These are phyloP conservation scores for Drosophila pseudoobscura DNA, from an alignment of 1,140 invertebrate genomes.

Conservation along the genomic window DNA sequence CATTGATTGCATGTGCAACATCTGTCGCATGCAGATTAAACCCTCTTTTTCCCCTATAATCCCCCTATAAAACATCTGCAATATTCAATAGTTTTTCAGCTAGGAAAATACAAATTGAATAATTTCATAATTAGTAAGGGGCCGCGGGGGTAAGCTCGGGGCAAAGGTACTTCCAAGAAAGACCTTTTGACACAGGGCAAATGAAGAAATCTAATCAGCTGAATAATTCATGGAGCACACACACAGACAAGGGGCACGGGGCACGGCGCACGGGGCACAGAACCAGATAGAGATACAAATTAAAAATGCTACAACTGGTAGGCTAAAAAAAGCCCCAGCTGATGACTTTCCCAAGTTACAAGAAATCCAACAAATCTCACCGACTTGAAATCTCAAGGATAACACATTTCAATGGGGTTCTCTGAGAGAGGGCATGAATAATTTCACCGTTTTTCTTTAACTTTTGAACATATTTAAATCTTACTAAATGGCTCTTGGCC, in stretches of 20 bases:
- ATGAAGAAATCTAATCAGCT: slow-evolving; percentile 40
- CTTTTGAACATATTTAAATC: background rate
- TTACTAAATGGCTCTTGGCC: background rate
- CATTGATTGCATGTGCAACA: too few relatives aligned
- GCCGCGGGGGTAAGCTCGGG: background rate
- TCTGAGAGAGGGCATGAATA: slow-evolving; percentile 3
- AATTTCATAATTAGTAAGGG: too few relatives aligned
- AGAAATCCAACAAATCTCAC: slow-evolving; percentile 26
- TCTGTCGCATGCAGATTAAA: too few relatives aligned
- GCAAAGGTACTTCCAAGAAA: background rate
- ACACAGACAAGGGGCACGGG: background rate
- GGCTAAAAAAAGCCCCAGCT: slow-evolving; percentile 28
- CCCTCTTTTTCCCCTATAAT: too few relatives aligned
- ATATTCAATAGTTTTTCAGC: too few relatives aligned
- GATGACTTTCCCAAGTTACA: slow-evolving; percentile 39
- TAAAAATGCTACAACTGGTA: slow-evolving; percentile 14
- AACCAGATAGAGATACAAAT: slow-evolving; percentile 31
- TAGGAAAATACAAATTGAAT: background rate
- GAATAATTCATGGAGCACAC: slow-evolving; percentile 41
- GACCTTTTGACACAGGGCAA: slow-evolving; percentile 1
- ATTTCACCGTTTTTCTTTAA: background rate
- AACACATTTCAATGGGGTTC: slow-evolving; percentile 8
- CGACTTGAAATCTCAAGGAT: slow-evolving; percentile 29
- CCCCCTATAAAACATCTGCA: too few relatives aligned
- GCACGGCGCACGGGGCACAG: background rate